Evolutionary conservation across 2,888 invertebrate genomes (phyloP).

Genomic region (Galerucella calmariensis): DNA sequence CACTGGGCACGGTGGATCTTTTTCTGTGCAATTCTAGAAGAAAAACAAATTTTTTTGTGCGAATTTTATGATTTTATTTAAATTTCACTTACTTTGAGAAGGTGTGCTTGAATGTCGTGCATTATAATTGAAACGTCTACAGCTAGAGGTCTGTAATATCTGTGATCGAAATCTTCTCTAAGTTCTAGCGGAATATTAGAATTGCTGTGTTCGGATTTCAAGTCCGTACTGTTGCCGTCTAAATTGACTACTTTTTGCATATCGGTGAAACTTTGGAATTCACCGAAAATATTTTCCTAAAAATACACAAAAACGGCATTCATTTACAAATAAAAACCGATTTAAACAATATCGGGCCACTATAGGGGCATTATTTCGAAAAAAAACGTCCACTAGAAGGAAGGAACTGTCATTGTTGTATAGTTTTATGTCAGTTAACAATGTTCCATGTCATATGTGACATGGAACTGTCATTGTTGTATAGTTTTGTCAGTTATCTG

Average conservation of each 20-base stretch:
- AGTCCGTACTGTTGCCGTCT: conserved; percentile 63
- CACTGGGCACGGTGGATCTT: conserved; percentile 92
- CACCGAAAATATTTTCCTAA: conserved; percentile 96
- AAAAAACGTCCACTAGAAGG: no score
- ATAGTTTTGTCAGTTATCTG: no score
- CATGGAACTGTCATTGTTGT: no score
- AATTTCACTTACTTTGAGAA: conserved; percentile 74
- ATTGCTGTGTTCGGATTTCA: conserved; percentile 75
- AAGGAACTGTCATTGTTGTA: no score
- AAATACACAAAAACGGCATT: conserved; percentile 41
- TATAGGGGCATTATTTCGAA: no score
- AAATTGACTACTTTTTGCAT: conserved; percentile 75
- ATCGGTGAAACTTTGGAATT: conserved; percentile 93
- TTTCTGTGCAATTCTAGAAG: conserved; percentile 83
- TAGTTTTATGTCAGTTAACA: no score
- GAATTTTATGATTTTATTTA: no score
- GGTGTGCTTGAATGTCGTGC: conserved; percentile 95
- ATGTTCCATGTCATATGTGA: no score
- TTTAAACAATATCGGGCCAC: no score
- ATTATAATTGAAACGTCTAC: conserved; percentile 93
- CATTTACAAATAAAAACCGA: no score
- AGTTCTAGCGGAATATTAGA: conserved; percentile 80
- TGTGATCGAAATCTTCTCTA: conserved; percentile 83
- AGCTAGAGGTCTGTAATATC: conserved; percentile 88
- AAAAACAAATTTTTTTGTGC: neutral